Evolutionary conservation across 2,797 vertebrate genomes (phyloP).

Genomic region (Enteromius fasciolatus): DNA sequence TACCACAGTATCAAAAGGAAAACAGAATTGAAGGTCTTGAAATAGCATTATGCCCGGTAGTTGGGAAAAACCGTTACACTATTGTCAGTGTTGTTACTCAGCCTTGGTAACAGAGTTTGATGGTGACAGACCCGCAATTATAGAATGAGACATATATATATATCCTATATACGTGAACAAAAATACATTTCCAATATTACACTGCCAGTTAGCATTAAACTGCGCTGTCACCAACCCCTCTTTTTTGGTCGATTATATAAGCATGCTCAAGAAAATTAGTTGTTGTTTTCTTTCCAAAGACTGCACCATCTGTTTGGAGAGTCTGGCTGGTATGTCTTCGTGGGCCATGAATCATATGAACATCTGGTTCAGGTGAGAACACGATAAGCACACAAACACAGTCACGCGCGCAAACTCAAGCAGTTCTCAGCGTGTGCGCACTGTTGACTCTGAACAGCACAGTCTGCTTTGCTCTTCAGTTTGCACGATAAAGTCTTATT

Average conservation of each 20-base stretch:
- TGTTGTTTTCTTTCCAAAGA: slow-evolving; percentile 33
- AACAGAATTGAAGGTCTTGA: too few relatives aligned
- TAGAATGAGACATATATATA: too few relatives aligned
- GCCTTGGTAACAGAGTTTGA: too few relatives aligned
- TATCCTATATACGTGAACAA: too few relatives aligned
- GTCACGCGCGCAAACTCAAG: neutral
- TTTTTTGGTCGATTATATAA: slow-evolving; percentile 20
- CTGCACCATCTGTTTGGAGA: slow-evolving; percentile 49
- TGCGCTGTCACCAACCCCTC: neutral
- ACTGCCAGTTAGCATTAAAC: neutral
- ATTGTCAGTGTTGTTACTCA: too few relatives aligned
- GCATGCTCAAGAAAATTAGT: neutral
- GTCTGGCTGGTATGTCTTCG: slow-evolving; percentile 39
- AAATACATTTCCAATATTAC: too few relatives aligned
- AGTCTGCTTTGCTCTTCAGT: slow-evolving; percentile 15
- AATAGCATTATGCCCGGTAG: too few relatives aligned
- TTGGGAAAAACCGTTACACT: too few relatives aligned
- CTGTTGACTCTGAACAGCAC: neutral
- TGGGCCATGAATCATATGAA: slow-evolving; percentile 48
- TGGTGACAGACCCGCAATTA: too few relatives aligned
- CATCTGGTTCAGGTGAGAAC: slow-evolving; percentile 56
- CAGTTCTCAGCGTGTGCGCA: slow-evolving; percentile 25
- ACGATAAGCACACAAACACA: too few relatives aligned
- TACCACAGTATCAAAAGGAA: too few relatives aligned
- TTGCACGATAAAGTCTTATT: neutral